Base-by-base conservation (phyloP, 2,113 vertebrate species). In the Pandion haliaetus region DNA sequence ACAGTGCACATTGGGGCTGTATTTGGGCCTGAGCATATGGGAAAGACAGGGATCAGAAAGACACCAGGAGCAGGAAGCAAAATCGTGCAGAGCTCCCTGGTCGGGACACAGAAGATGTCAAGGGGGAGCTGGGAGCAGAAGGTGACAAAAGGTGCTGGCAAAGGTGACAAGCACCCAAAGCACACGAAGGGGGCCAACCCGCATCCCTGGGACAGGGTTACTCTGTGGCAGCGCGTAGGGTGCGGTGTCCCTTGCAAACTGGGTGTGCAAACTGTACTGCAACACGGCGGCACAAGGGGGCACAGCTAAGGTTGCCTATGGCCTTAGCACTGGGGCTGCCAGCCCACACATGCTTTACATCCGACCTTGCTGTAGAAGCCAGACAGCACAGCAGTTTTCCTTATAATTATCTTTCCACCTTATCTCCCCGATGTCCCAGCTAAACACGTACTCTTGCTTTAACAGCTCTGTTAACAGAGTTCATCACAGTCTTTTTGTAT, bases 1-100 rank as follows among this genome's bases (percentile, higher is more conserved):
- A 24, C 16, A 0, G 0, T 12, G 31, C 7, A 6, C 4, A 3
- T 9, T 17, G 47, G 34, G n/a, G 34, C 52, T 62, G 34, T 18
- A 8, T 32, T 65, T 36, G 40, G 58, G 29, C 34, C 58, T 57
- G 34, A 73, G 36, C 18, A 12, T 2, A 3, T 2, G n/a, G 57
- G 19, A 32, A 26, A 38, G 11, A 20, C 0, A 1, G 6, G 31
- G 23, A 20, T 40, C 63, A 49, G 59, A 28, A 52, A 62, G 19
- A 42, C 4, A 47, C 34, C 26, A 15, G 42, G 26, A 87, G 67
- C 13, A 45, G 54, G 63, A 58, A 58, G 26, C 17, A 40, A 49
- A 77, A 28, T 25, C 6, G 0, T 3, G 23, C 28, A 7, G 44
- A 72, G 13, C 11, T 73, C 17, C 19, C 2, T 1, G 0, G 17